Evolutionary conservation across 2,797 vertebrate genomes (phyloP).

Genomic region (Takifugu rubripes): DNA sequence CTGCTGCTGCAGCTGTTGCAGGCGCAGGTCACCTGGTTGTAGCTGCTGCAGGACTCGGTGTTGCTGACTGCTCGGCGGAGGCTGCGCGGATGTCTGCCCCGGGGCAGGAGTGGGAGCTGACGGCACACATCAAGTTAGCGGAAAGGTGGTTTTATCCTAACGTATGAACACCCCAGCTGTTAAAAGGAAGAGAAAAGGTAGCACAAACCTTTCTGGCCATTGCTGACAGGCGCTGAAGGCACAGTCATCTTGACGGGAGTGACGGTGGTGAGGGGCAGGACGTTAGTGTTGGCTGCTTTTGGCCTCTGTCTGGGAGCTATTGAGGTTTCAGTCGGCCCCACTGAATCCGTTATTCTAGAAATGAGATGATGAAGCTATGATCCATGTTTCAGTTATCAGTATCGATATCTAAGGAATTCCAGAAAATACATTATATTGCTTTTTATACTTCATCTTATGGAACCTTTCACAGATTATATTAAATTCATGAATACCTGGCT

Average conservation of each 20-base stretch:
- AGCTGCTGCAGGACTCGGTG: conserved; percentile 79
- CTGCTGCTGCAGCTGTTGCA: conserved; percentile 80
- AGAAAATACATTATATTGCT: too few species aligned
- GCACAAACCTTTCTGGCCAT: conserved; percentile 83
- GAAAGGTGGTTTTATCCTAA: too few species aligned
- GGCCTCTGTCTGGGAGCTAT: conserved; percentile 95
- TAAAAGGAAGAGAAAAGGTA: background rate
- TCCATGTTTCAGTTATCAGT: background rate
- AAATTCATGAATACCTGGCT: conserved; percentile 80
- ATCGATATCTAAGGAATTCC: background rate
- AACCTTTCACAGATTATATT: too few species aligned
- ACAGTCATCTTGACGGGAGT: conserved; percentile 87
- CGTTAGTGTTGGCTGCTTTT: conserved; percentile 84
- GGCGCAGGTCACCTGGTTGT: conserved; percentile 90
- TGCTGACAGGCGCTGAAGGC: conserved; percentile 78
- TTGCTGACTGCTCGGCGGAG: conserved; percentile 77
- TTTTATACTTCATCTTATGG: too few species aligned
- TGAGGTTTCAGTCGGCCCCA: conserved; percentile 98
- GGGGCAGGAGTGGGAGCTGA: conserved; percentile 59
- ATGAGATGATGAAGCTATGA: background rate
- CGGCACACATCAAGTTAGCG: background rate
- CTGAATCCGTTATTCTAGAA: conserved; percentile 89
- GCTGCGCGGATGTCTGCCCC: conserved; percentile 55
- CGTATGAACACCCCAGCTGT: background rate
- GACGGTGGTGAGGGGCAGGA: conserved; percentile 83